These are phyloP conservation scores for Panthera leo DNA, from an alignment of 2,113 vertebrate species.

Conservation along the genomic window DNA sequence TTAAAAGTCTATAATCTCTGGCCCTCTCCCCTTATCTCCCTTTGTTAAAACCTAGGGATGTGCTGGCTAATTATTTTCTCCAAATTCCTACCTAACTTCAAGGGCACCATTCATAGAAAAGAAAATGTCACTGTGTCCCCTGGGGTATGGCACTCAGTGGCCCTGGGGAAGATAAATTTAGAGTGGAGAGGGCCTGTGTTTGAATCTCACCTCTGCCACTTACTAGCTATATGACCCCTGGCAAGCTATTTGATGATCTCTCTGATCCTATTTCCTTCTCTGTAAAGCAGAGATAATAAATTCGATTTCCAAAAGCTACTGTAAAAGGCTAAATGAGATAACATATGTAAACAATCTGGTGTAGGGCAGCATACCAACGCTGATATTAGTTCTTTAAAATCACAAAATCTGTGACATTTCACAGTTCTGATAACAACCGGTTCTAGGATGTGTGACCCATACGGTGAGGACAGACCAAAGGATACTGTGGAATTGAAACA, in stretches of 20 bases:
- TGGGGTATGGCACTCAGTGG: not conserved
- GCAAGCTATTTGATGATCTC: not conserved
- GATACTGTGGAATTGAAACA: not conserved
- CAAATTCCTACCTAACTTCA: not conserved
- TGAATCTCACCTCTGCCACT: not conserved
- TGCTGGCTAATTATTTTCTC: not conserved
- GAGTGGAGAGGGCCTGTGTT: not conserved
- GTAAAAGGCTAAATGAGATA: constrained; percentile 48
- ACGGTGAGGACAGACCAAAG: not conserved
- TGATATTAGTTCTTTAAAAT: constrained; percentile 16
- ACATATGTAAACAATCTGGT: not conserved
- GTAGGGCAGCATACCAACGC: not conserved
- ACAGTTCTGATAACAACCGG: not conserved
- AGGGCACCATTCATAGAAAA: not conserved
- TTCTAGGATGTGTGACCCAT: not conserved
- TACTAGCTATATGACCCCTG: not conserved
- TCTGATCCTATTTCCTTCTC: constrained; percentile 35
- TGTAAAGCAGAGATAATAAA: constrained; percentile 41
- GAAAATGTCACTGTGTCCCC: not conserved
- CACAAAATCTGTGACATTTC: not conserved
- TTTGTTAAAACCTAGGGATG: not conserved
- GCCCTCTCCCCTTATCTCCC: not conserved
- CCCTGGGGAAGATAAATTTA: not conserved
- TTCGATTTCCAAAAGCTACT: constrained; percentile 19
- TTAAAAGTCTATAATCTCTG: not conserved